A percentile compares a stretch with the other conserved stretches of the same genome.
Conservation (phyloP, 2,113 vertebrate genomes). For the Ondatra zibethicus region DNA sequence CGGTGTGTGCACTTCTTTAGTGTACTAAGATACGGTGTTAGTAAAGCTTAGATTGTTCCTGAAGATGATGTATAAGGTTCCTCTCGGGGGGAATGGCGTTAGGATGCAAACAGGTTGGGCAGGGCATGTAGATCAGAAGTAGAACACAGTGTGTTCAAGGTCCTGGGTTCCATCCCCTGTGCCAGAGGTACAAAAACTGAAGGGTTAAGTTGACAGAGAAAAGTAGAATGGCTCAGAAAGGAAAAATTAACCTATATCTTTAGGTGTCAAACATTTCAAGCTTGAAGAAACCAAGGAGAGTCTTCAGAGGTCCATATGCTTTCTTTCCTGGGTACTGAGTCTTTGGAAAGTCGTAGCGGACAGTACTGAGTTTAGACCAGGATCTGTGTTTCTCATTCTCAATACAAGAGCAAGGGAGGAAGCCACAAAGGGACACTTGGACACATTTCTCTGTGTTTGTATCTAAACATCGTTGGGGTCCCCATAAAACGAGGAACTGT, state of each 20-base stretch:
- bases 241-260: constrained; percentile 2
- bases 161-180: neutral
- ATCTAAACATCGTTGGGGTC: constrained; percentile 6
- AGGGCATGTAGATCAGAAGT: neutral
- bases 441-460: constrained; percentile 8
- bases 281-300: neutral
- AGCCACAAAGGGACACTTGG: neutral
- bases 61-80: neutral
- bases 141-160: neutral
- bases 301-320: neutral
- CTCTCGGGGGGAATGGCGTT: neutral
- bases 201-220: neutral
- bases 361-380: constrained; percentile 10
- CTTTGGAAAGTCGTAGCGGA: neutral
- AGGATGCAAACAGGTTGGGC: neutral
- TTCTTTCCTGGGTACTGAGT: neutral
- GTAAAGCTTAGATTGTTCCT: neutral
- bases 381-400: neutral
- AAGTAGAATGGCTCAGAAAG: neutral
- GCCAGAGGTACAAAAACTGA: neutral
- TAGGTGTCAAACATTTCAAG: neutral
- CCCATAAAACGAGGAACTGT: neutral
- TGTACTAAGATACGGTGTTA: neutral
- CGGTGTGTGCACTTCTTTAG: neutral
- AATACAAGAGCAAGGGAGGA: neutral